Evolutionary conservation across 1,140 invertebrate species (phyloP).

Genomic region (Pseudomyrmex sp.): DNA sequence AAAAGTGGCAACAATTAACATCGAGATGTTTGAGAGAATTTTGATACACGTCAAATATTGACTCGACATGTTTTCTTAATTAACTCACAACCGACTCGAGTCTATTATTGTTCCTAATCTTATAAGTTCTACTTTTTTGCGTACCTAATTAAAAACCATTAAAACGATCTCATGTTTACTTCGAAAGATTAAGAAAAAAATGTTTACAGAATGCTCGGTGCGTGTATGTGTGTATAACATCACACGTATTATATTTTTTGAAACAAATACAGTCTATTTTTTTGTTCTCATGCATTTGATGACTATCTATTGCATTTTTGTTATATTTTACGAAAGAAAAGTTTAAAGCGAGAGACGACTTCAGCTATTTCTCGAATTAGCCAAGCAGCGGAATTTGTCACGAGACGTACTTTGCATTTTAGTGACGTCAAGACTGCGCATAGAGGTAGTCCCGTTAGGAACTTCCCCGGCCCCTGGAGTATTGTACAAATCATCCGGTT

Average conservation of each 20-base stretch:
- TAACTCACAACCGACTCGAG: too few relatives aligned
- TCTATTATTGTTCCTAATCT: too few relatives aligned
- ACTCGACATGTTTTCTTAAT: too few relatives aligned
- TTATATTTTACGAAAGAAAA: neutral
- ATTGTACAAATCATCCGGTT: constrained; percentile 70
- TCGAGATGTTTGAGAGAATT: too few relatives aligned
- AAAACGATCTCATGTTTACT: too few relatives aligned
- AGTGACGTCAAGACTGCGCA: constrained; percentile 65
- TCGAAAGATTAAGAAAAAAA: neutral
- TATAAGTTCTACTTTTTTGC: too few relatives aligned
- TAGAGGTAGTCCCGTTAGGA: constrained; percentile 68
- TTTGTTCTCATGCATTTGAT: neutral
- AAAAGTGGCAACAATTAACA: too few relatives aligned
- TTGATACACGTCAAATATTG: too few relatives aligned
- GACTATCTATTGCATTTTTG: neutral
- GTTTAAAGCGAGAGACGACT: constrained; percentile 26
- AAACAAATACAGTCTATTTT: neutral
- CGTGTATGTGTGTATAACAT: too few relatives aligned
- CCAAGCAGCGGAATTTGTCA: constrained; percentile 43
- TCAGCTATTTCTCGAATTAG: constrained; percentile 16
- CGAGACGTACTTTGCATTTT: constrained; percentile 37
- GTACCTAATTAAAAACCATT: too few relatives aligned
- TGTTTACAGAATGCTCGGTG: too few relatives aligned
- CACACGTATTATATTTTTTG: neutral
- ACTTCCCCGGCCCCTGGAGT: constrained; percentile 46